A percentile compares a stretch with the other conserved stretches of the same genome.
Conservation (phyloP, 2,888 invertebrate genomes). For the Lamellibrachia columna region DNA sequence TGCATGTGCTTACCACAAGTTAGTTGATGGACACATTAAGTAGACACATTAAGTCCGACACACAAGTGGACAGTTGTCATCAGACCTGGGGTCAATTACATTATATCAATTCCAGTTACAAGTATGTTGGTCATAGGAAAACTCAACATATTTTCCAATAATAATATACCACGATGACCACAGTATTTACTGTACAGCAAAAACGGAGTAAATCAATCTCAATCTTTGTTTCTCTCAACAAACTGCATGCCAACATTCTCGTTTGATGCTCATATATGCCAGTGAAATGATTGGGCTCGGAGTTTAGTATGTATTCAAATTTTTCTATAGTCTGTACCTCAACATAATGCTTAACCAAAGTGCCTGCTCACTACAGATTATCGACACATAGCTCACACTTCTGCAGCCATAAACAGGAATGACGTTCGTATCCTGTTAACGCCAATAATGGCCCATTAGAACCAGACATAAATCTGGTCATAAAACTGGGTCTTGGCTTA, state of each 20-base stretch:
- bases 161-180: background rate
- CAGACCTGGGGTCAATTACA: no score
- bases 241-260: no score
- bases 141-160: background rate
- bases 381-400: background rate
- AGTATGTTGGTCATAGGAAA: background rate
- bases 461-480: background rate
- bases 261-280: no score
- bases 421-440: background rate
- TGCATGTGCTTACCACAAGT: background rate
- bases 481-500: background rate
- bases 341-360: background rate
- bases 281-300: background rate
- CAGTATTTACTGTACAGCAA: background rate
- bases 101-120: no score
- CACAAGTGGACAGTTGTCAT: background rate
- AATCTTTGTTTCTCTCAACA: no score
- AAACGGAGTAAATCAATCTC: background rate
- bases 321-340: background rate
- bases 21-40: background rate
- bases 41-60: no score
- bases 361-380: background rate
- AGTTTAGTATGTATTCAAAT: background rate
- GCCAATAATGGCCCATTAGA: background rate
- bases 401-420: background rate